Evolutionary conservation across 2,113 vertebrate species (phyloP), one percentile per base, ranked within the genome.

Genomic region (Drymodes brunneopygia): DNA sequence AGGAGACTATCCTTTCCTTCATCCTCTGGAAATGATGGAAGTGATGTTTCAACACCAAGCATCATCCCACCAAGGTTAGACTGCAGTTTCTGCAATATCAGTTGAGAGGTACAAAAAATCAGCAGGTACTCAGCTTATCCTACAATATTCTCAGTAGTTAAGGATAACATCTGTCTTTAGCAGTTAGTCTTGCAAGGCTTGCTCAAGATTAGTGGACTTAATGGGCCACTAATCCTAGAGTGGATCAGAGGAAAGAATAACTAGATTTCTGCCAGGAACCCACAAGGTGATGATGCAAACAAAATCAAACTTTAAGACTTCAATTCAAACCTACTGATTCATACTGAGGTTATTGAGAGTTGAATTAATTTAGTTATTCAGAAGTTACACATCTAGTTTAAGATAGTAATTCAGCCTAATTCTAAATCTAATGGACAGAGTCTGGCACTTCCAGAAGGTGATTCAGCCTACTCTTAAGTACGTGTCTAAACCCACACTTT

Each of bases 101-200:
- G 54, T 86, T 92, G 90, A 95, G 40, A 94, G 50, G 74, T 42
- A 88, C 48, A 92, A 88, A 90, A 89, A 65, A 80, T 80, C 74
- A 94, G 53, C 45, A 83, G n/a, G 58, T 69, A 83, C 54, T 80
- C 75, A 65, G 45, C 24, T 86, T 35, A 86, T 54, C 58, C 85
- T 94, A 73, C n/a, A 92, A 47, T 75, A 70, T 18, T 83, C 50
- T 93, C 60, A 80, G 35, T 38, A 77, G 27, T 87, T 51, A 85
- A 78, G 57, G 74, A 36, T 15, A 85, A 48, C 0, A 1, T 44
- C 50, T 83, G 57, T 83, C 45, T 87, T 87, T 23, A 90, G 88
- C 71, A 92, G 33, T 87, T 81, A 65, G 12, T 92, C 54, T 70
- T 77, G 58, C 42, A 80, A 48, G 17, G 11, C 27, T 58, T 73